These are phyloP conservation scores for Hydrolagus affinis DNA, from an alignment of 2,113 vertebrate genomes.

Conservation along the genomic window DNA sequence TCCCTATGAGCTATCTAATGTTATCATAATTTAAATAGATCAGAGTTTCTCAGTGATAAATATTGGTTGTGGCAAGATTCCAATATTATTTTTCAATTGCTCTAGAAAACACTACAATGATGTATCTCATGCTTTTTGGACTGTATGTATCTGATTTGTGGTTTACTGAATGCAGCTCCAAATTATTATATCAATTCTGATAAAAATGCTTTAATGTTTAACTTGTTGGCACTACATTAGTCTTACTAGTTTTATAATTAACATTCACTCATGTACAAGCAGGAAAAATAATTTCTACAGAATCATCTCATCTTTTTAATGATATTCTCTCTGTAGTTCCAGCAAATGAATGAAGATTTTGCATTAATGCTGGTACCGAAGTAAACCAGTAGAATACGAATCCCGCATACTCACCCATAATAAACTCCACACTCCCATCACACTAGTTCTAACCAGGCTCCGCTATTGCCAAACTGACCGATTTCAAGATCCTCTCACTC, in stretches of 20 bases:
- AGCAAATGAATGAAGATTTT: too few species aligned
- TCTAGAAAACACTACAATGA: not conserved
- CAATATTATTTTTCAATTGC: not conserved
- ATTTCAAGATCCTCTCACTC: too few species aligned
- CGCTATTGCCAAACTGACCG: too few species aligned
- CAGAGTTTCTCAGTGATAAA: not conserved
- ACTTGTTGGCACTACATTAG: not conserved
- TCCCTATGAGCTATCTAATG: not conserved
- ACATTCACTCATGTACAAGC: not conserved
- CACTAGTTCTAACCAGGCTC: too few species aligned
- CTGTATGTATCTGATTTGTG: not conserved
- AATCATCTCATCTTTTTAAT: not conserved
- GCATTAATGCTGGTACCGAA: too few species aligned
- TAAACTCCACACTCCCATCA: too few species aligned
- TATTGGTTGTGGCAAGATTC: not conserved
- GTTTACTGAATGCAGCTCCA: not conserved
- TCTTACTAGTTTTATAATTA: not conserved
- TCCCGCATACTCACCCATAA: too few species aligned
- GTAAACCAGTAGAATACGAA: too few species aligned
- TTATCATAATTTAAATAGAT: not conserved
- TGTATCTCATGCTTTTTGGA: not conserved
- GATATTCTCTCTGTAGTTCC: too few species aligned
- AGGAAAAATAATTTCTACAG: not conserved
- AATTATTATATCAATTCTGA: not conserved
- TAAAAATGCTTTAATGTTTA: not conserved